Evolutionary conservation across 2,888 invertebrate species (phyloP), one percentile per base, ranked within the genome.

Genomic region (Watsonalla binaria): DNA sequence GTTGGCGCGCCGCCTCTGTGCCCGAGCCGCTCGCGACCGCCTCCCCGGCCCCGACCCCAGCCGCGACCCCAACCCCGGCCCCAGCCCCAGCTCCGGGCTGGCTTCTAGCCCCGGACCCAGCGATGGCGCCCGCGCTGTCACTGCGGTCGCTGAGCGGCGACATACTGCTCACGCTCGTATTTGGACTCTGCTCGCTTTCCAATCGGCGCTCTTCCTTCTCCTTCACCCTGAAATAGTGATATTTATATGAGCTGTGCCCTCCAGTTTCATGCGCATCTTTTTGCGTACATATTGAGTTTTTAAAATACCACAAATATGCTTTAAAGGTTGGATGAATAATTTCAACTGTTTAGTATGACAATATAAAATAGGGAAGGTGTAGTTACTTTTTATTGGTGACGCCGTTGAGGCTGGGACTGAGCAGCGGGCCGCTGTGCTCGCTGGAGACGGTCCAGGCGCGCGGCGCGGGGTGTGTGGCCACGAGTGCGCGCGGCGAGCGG

Each of bases 1-100:
- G 84, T 62, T 95, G 94, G 6, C 92, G 92, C 56, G 94, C 90
- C 2, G 85, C 77, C 24, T 84, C 84, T 8, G 73, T 62, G 69
- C 68, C 62, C 13, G 52, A 60, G 60, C 61, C 45, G 0, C 57
- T 33, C 55, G 60, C 60, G 51, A 46, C 66, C 58, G 57, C 70
- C 64, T 45, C 51, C 6, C 51, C 60, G 54, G 48, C 59, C 56
- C 51, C 53, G 13, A 54, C 24, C 2, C 65, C 70, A 33, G 68
- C 69, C 72, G 45, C 53, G 14, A 74, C 66, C 8, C 62, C 80
- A 39, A 78, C 75, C 5, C 83, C 78, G 11, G 58, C 74, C 4
- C 82, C 57, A 0, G 63, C 42, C 67, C 42, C 54, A 55, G 58
- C 51, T 5, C 51, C 60, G 54, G 48, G 59, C 56, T 51, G 52